A percentile compares a stretch with the other conserved stretches of the same genome.
phyloP scores from a whole-genome alignment of 2,888 invertebrate genomes.

The Scelioninae gen. 1 region DNA sequence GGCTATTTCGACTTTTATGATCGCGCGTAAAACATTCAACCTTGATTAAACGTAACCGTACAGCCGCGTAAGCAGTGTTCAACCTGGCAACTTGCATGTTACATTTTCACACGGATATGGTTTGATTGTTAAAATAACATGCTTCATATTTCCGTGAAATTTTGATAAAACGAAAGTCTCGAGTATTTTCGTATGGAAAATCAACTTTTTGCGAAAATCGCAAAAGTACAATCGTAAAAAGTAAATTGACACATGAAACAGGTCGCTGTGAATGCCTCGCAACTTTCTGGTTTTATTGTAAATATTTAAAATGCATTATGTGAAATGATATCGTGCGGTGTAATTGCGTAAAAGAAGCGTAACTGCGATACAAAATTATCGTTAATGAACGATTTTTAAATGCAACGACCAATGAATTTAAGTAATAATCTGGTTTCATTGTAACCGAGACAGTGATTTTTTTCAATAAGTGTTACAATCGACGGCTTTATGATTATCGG shows the following conservation, averaged over 20 bases:
- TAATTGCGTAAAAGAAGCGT: too few relatives aligned
- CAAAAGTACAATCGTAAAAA: conserved; percentile 30
- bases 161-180: conserved; percentile 43
- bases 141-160: conserved; percentile 47
- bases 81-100: conserved; percentile 64
- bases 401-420: conserved; percentile 22
- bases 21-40: conserved; percentile 82
- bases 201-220: conserved; percentile 42
- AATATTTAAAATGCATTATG: conserved; percentile 14
- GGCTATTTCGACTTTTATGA: conserved; percentile 82
- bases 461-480: conserved; percentile 51
- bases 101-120: conserved; percentile 60
- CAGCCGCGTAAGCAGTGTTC: conserved; percentile 66
- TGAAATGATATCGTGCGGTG: neutral
- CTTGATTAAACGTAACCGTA: conserved; percentile 81
- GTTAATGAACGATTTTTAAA: neutral
- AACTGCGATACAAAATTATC: neutral
- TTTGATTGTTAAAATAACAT: conserved; percentile 60
- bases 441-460: conserved; percentile 44
- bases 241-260: conserved; percentile 21
- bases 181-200: conserved; percentile 35
- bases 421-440: conserved; percentile 20
- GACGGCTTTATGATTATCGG: conserved; percentile 64
- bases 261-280: neutral
- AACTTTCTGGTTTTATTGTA: conserved; percentile 7